Evolutionary conservation across 2,888 invertebrate genomes (phyloP).

Genomic region (Podotricha telesiphe): DNA sequence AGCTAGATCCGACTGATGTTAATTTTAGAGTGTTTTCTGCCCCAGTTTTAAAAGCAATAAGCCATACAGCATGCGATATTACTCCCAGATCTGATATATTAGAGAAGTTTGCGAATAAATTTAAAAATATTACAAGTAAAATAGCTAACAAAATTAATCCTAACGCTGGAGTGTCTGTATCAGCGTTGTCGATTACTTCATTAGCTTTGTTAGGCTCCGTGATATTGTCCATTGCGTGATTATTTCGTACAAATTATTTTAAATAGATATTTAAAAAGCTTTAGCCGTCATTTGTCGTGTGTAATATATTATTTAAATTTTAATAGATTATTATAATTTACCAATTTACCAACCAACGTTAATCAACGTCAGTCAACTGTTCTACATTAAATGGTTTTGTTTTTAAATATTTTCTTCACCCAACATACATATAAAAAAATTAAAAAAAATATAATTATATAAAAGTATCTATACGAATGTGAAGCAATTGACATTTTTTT

Average conservation of each 20-base stretch:
- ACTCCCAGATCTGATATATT: constrained; percentile 83
- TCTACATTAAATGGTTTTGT: no score
- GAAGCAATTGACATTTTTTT: no score
- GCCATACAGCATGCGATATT: constrained; percentile 88
- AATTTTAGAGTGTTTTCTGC: constrained; percentile 89
- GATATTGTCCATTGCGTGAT: constrained; percentile 29
- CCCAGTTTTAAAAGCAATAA: constrained; percentile 87
- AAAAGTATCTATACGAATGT: no score
- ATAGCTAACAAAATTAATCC: constrained; percentile 60
- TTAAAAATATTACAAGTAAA: constrained; percentile 72
- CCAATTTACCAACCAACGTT: no score
- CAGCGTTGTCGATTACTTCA: constrained; percentile 53
- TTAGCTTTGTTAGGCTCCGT: constrained; percentile 30
- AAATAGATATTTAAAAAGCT: constrained; percentile 4
- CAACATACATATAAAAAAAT: no score
- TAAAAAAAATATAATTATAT: no score
- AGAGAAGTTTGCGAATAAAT: constrained; percentile 78
- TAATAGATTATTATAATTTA: no score
- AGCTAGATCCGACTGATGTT: constrained; percentile 84
- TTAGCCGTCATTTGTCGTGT: neutral
- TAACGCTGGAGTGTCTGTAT: constrained; percentile 51
- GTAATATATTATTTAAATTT: constrained; percentile 7
- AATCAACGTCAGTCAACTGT: no score
- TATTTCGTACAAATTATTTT: constrained; percentile 25
- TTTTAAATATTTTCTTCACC: no score